Conservation (phyloP, 1,140 invertebrate species). For the Melipona quadrifasciata region DNA sequence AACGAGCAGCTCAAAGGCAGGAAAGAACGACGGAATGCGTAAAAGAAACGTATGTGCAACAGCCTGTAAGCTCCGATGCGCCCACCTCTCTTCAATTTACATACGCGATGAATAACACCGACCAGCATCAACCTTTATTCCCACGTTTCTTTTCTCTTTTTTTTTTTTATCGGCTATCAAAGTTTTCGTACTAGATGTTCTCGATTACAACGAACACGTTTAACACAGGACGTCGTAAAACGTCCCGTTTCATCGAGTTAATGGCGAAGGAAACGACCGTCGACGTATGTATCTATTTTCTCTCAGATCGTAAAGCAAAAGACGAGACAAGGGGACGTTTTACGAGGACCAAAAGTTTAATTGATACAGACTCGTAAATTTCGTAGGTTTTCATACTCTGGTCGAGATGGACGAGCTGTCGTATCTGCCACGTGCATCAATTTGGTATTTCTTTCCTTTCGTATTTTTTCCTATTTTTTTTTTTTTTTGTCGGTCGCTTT, state of each 20-base stretch:
- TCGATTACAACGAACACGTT: neutral
- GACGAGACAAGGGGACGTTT: neutral
- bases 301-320: neutral
- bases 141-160: neutral
- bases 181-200: neutral
- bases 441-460: no score
- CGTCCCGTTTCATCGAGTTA: neutral
- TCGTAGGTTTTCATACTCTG: neutral
- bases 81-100: neutral
- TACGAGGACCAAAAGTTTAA: constrained; percentile 12
- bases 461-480: neutral
- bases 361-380: constrained; percentile 17
- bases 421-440: neutral
- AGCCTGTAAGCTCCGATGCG: neutral
- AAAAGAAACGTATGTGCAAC: neutral
- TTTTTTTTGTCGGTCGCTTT: neutral
- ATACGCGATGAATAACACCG: neutral
- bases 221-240: neutral
- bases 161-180: neutral
- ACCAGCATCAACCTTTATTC: neutral
- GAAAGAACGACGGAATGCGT: neutral
- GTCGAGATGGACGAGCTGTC: neutral
- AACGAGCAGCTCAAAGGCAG: neutral
- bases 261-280: neutral
- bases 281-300: neutral